Evolutionary conservation across 2,888 invertebrate species (phyloP).

Genomic region (Horisme vitalbata): DNA sequence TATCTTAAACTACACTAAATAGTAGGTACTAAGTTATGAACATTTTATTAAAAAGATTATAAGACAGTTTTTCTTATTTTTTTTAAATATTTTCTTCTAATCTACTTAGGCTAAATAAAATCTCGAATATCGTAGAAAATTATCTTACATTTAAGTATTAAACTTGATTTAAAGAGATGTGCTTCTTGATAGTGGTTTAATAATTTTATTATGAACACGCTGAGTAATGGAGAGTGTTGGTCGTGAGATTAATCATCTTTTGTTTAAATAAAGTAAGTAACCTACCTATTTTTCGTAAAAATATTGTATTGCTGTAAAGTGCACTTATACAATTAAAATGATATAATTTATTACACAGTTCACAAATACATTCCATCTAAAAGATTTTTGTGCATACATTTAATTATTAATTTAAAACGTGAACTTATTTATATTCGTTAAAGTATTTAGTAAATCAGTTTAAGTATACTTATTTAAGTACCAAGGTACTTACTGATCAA

Average conservation of each 20-base stretch:
- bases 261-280: slow-evolving; percentile 24
- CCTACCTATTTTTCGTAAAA: too few species aligned
- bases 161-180: slow-evolving; percentile 1
- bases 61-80: too few species aligned
- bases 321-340: slow-evolving; percentile 11
- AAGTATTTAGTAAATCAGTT: too few species aligned
- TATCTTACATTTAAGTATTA: slow-evolving; percentile 24
- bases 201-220: too few species aligned
- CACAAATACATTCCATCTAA: slow-evolving; percentile 7
- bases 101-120: slow-evolving; percentile 33
- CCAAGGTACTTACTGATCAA: too few species aligned
- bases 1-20: slow-evolving; percentile 1
- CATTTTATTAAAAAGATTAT: too few species aligned
- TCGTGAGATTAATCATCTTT: slow-evolving; percentile 26
- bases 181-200: too few species aligned
- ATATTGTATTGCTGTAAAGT: slow-evolving; percentile 27
- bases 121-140: slow-evolving; percentile 47
- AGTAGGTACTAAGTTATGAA: not conserved
- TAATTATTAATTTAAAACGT: too few species aligned
- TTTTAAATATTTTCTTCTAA: not conserved
- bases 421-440: too few species aligned
- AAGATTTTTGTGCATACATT: slow-evolving; percentile 4
- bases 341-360: too few species aligned
- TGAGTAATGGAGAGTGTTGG: too few species aligned
- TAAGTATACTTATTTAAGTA: too few species aligned